Evolutionary conservation across 2,797 vertebrate species (phyloP), one percentile per base, ranked within the genome.

Genomic region (Astyanax mexicanus): DNA sequence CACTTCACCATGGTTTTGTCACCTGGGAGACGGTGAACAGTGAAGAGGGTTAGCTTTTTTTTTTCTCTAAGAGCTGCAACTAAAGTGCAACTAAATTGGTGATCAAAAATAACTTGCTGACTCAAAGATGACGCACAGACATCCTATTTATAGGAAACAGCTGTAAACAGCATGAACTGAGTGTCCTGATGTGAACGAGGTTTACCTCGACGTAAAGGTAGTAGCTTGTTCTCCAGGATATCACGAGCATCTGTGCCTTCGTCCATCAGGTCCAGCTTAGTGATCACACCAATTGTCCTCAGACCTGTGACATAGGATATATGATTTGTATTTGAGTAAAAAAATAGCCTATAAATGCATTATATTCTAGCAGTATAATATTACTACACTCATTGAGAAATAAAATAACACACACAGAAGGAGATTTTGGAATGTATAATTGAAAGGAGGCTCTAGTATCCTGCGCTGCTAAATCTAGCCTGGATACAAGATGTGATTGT

Each of bases 231-330:
- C 80, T 96, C 95, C 83, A 96, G 84, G 35, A 96, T 92, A 3
- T 96, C 95, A 0, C 95, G 89, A 37, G 95, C 95, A 65, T 96
- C 95, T 0, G 95, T 96, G 58, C 95, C 95, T 83, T 96, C 95
- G 3, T 96, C 95, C 95, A 96, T 96, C 81, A 96, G 88, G 83
- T 96, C 95, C 89, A 96, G 85, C 84, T 96, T 96, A 79, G 95
- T 96, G 88, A 96, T 96, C 79, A 96, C 95, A 69, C 95, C 95
- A 35, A 96, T 96, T 68, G 95, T 96, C 80, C 95, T 93, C 0
- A 93, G 88, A 37, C 95, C 81, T 80, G 38, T 10, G n/a, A n/a
- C n/a, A n/a, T n/a, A n/a, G n/a, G n/a, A n/a, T n/a, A n/a, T n/a
- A n/a, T n/a, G n/a, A n/a, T n/a, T n/a, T n/a, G n/a, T n/a, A n/a